A percentile compares a stretch with the other conserved stretches of the same genome.
phyloP scores from a whole-genome alignment of 2,797 vertebrate genomes.

The Falco peregrinus region DNA sequence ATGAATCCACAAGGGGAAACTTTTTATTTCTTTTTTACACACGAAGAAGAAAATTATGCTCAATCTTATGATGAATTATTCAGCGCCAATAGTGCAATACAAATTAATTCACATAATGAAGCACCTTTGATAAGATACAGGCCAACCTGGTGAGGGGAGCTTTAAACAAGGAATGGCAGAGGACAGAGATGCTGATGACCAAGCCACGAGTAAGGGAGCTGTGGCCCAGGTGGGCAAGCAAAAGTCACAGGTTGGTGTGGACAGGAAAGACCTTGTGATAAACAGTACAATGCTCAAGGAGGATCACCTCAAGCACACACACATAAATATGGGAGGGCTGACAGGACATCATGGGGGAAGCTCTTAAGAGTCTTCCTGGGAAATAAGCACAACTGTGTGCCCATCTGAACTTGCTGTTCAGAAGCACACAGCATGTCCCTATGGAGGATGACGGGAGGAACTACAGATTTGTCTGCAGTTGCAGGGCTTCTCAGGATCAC shows the following conservation, averaged over 20 bases:
- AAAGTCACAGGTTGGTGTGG: neutral
- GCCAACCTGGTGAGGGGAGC: neutral
- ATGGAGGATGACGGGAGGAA: neutral
- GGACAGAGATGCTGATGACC: neutral
- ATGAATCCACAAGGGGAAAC: neutral
- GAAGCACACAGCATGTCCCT: neutral
- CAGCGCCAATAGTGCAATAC: neutral
- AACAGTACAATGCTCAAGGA: neutral
- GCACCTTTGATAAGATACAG: neutral
- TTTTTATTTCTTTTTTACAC: neutral
- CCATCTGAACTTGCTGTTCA: neutral
- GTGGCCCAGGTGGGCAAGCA: neutral
- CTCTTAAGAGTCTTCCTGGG: neutral
- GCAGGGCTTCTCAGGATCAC: neutral
- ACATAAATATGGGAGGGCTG: neutral
- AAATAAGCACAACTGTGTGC: neutral
- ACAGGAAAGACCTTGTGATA: neutral
- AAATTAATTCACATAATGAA: neutral
- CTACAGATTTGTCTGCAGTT: neutral
- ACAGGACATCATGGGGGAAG: neutral
- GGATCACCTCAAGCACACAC: neutral
- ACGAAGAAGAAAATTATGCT: neutral
- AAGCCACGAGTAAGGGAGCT: neutral
- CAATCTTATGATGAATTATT: neutral
- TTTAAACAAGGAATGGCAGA: neutral